Evolutionary conservation across 2,113 vertebrate species (phyloP).

Genomic region (Pyxicephalus adspersus): DNA sequence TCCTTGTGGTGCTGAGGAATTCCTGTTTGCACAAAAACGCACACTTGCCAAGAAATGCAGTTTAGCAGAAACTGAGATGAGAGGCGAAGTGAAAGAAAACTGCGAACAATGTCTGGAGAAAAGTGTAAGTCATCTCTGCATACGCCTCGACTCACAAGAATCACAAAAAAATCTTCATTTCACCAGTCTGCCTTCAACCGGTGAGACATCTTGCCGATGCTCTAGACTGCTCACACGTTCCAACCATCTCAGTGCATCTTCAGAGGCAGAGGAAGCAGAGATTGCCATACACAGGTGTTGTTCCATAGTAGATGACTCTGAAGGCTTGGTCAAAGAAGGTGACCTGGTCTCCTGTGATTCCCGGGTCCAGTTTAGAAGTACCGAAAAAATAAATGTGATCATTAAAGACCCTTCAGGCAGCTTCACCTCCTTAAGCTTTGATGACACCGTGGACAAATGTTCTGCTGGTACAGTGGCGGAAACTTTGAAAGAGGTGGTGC

Average conservation of each 20-base stretch:
- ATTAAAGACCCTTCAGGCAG: conserved; percentile 71
- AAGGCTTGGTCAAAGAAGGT: conserved; percentile 54
- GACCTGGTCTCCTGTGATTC: conserved; percentile 58
- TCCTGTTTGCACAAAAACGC: conserved; percentile 59
- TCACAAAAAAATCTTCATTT: conserved; percentile 43
- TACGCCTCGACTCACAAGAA: conserved; percentile 52
- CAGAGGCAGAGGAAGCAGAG: conserved; percentile 56
- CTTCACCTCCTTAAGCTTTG: conserved; percentile 65
- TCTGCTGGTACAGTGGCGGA: conserved; percentile 65
- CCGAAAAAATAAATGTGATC: conserved; percentile 69
- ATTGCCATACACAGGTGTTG: conserved; percentile 54
- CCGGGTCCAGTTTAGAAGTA: conserved; percentile 64
- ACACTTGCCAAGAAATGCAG: conserved; percentile 56
- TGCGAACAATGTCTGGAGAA: conserved; percentile 50
- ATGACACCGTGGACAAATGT: conserved; percentile 66
- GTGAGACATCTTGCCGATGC: conserved; percentile 56
- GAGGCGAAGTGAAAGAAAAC: conserved; percentile 44
- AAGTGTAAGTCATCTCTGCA: conserved; percentile 38
- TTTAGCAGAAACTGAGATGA: conserved; percentile 48
- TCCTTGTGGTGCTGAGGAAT: conserved; percentile 52
- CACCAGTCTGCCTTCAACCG: conserved; percentile 9
- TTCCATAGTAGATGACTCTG: conserved; percentile 60
- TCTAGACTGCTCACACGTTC: conserved; percentile 47
- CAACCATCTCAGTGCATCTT: conserved; percentile 56
- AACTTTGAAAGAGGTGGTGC: conserved; percentile 74